These are phyloP conservation scores for Sinhomidia bicolor DNA, from an alignment of 2,888 invertebrate species.

Conservation along the genomic window DNA sequence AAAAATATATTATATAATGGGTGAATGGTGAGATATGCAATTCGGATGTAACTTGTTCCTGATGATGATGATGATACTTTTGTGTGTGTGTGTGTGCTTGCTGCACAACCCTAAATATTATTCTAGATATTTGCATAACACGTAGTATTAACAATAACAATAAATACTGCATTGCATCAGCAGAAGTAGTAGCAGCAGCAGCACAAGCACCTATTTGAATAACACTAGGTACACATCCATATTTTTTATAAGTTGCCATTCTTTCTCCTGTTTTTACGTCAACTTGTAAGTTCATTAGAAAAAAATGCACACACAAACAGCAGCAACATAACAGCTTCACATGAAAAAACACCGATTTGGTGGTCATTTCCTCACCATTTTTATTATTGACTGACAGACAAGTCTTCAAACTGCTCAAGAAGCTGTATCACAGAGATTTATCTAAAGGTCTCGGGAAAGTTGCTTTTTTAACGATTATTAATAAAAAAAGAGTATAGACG, in stretches of 20 bases:
- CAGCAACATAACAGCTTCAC: neutral
- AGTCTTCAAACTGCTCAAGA: neutral
- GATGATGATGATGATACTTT: neutral
- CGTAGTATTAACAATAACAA: neutral
- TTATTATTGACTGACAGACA: neutral
- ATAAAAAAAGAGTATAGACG: too few species aligned
- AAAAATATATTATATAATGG: too few species aligned
- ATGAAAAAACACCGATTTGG: neutral
- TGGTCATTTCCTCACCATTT: neutral
- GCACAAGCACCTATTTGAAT: too few species aligned
- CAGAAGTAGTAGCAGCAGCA: too few species aligned
- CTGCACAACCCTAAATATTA: neutral
- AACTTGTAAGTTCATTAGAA: neutral
- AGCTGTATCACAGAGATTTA: neutral
- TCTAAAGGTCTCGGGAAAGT: conserved; percentile 8
- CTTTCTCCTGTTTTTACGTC: neutral
- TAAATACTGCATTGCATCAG: too few species aligned
- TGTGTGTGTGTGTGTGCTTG: neutral
- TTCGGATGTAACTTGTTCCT: conserved; percentile 48
- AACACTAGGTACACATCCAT: too few species aligned
- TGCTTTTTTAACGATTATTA: neutral
- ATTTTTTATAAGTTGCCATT: neutral
- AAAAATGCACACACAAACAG: too few species aligned
- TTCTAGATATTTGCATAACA: neutral
- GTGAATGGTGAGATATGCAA: conserved; percentile 37